phyloP scores from a whole-genome alignment of 2,888 invertebrate species.

The Eulithis prunata region DNA sequence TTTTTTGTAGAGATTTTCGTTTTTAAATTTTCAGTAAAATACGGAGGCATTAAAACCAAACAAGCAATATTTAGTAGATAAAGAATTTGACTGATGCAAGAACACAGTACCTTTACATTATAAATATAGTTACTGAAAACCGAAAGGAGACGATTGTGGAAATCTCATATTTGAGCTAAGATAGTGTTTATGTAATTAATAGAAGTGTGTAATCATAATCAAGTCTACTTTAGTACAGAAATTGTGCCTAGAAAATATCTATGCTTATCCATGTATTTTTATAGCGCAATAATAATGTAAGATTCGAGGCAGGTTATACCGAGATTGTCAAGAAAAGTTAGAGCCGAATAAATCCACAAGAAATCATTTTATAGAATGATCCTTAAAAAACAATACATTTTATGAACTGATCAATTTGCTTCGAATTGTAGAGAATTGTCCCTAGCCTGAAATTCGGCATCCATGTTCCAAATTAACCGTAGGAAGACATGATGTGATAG shows the following conservation, averaged over 20 bases:
- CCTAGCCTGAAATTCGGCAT: slow-evolving; percentile 74
- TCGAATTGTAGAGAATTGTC: slow-evolving; percentile 74
- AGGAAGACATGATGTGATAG: slow-evolving; percentile 83
- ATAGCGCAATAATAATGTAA: slow-evolving; percentile 73
- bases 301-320: slow-evolving; percentile 67
- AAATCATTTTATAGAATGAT: slow-evolving; percentile 22
- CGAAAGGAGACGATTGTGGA: slow-evolving; percentile 36
- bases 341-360: slow-evolving; percentile 34
- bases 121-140: slow-evolving; percentile 28
- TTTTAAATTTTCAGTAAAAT: slow-evolving; percentile 6
- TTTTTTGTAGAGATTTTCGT: background rate
- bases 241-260: slow-evolving; percentile 78
- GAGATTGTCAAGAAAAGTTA: slow-evolving; percentile 23
- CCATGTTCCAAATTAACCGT: slow-evolving; percentile 78
- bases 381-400: slow-evolving; percentile 13
- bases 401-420: slow-evolving; percentile 55
- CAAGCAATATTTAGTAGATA: slow-evolving; percentile 24
- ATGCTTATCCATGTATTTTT: slow-evolving; percentile 81
- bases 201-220: slow-evolving; percentile 75
- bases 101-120: slow-evolving; percentile 23
- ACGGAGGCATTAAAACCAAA: slow-evolving; percentile 22
- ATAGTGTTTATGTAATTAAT: slow-evolving; percentile 65
- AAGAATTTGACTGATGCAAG: slow-evolving; percentile 29
- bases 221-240: slow-evolving; percentile 73
- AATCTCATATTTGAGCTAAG: slow-evolving; percentile 51